Evolutionary conservation across 1,140 invertebrate genomes (phyloP), one percentile per base, ranked within the genome.

Genomic region (Cardiocondyla obscurior): DNA sequence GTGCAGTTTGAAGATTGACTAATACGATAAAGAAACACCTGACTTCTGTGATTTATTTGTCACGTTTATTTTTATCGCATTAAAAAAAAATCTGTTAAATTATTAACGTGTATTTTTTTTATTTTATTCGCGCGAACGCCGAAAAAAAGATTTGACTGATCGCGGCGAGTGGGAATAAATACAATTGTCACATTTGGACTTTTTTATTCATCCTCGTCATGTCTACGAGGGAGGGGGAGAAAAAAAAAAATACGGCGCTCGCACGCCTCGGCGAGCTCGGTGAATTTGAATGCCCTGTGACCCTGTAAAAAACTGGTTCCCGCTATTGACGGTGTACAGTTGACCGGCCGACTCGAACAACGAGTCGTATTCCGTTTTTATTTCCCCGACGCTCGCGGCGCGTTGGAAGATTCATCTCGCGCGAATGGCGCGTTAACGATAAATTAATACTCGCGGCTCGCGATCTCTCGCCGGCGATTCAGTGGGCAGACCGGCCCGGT

Each of bases 201-300:
- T 33, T 57, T 58, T 42, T 16, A 39, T 30, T 60, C 12, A 44
- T 51, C 6, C 12, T n/a, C 36, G 14, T 62, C 58, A 4, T 46
- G 46, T 14, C n/a, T n/a, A 36, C 42, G 14, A 36, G n/a, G n/a
- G n/a, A n/a, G n/a, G n/a, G n/a, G n/a, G n/a, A n/a, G n/a, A n/a
- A n/a, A n/a, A n/a, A 58, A 64, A 49, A 64, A 49, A 33, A 33
- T 28, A 16, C 14, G n/a, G 22, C n/a, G 25, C 30, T 36, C 39
- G 3, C 19, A 1, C 55, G 46, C n/a, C n/a, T 84, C 53, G 25
- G 49, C 39, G 16, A 30, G 49, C 42, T 62, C 65, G 58, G 46
- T 60, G 67, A 55, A 83, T 89, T 87, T 83, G 64, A 85, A 83
- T 82, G 49, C 70, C 60, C 36, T 19, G 33, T 60, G 53, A 85